Evolutionary conservation across 2,888 invertebrate genomes (phyloP).

Genomic region (Ormyrus thymus): DNA sequence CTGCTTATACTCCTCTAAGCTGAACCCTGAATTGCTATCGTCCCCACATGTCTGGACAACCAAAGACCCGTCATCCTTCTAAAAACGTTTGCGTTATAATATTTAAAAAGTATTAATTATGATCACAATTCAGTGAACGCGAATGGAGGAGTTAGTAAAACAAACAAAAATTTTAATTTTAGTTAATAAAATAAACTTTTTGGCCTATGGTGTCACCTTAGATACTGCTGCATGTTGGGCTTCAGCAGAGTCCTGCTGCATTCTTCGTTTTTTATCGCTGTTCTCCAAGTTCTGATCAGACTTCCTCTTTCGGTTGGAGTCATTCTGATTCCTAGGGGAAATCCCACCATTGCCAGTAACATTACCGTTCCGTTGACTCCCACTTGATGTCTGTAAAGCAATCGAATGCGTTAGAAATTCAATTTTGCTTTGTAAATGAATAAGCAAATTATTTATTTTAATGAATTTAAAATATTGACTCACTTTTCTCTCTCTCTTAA

Average conservation of each 20-base stretch:
- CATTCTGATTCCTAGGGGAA: slow-evolving; percentile 50
- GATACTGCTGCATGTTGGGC: slow-evolving; percentile 3
- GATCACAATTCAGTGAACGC: slow-evolving; percentile 36
- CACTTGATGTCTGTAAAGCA: slow-evolving; percentile 39
- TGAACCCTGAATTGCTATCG: slow-evolving; percentile 72
- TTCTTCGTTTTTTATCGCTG: slow-evolving; percentile 50
- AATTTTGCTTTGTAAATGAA: not conserved
- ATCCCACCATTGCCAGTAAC: slow-evolving; percentile 47
- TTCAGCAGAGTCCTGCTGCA: slow-evolving; percentile 34
- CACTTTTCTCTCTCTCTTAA: slow-evolving; percentile 79
- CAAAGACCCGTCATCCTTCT: slow-evolving; percentile 67
- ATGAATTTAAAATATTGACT: not conserved
- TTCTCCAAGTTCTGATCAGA: slow-evolving; percentile 46
- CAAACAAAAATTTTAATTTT: too few species aligned
- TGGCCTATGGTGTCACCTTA: slow-evolving; percentile 30
- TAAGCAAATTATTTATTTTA: not conserved
- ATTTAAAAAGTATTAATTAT: not conserved
- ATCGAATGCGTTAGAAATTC: not conserved
- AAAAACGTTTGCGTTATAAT: slow-evolving; percentile 36
- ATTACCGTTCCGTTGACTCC: slow-evolving; percentile 42
- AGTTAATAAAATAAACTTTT: too few species aligned
- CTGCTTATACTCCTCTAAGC: slow-evolving; percentile 71
- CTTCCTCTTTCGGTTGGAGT: slow-evolving; percentile 37
- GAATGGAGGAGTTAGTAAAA: slow-evolving; percentile 9
- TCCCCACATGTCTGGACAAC: slow-evolving; percentile 69